Percentiles rank a stretch among this genome's conserved stretches.
Conservation (phyloP, 2,113 vertebrate genomes). For the Petaurus breviceps region DNA sequence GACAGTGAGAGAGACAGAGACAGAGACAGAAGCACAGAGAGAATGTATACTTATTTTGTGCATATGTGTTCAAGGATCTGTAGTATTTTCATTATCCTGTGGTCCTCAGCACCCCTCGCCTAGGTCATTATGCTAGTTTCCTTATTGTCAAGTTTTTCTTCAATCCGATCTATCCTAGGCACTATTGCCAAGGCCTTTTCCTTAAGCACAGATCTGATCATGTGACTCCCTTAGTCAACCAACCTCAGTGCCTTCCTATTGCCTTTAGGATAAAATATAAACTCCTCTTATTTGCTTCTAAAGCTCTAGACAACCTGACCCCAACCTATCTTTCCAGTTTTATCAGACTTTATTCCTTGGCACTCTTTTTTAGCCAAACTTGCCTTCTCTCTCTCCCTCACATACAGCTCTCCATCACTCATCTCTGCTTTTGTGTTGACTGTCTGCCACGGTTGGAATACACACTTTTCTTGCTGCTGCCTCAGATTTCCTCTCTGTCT, state of each 20-base stretch:
- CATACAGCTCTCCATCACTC: not conserved
- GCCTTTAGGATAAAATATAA: not conserved
- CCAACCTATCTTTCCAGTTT: not conserved
- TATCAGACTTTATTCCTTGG: not conserved
- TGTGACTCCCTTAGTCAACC: not conserved
- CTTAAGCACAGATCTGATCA: not conserved
- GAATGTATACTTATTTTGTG: not conserved
- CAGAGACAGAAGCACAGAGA: too few species aligned
- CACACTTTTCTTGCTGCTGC: not conserved
- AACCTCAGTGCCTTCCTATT: not conserved
- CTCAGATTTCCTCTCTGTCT: not conserved
- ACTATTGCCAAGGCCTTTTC: not conserved
- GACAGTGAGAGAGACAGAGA: too few species aligned
- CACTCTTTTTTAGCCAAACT: not conserved
- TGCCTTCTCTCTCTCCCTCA: not conserved
- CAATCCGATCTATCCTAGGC: not conserved
- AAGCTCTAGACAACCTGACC: not conserved
- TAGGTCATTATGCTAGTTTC: not conserved
- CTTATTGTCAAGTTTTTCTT: not conserved
- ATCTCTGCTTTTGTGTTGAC: not conserved
- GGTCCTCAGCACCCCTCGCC: not conserved
- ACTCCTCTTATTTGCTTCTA: not conserved
- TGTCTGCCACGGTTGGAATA: not conserved
- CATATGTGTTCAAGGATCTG: not conserved
- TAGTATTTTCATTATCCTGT: not conserved